phyloP scores from a whole-genome alignment of 2,113 vertebrate genomes.

The Alexandromys fortis region DNA sequence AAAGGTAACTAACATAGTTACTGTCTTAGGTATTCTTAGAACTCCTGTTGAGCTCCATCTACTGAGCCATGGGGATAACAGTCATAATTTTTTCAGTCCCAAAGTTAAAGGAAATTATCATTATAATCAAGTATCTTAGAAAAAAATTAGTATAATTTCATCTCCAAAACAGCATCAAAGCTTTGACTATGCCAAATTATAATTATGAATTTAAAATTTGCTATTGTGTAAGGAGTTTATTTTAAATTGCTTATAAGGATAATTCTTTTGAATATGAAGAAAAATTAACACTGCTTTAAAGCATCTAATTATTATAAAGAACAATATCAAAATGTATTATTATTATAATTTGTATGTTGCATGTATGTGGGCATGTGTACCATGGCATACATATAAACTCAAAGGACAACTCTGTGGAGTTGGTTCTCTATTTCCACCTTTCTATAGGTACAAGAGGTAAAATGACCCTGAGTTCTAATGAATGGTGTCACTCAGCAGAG shows the following conservation, averaged over 20 bases:
- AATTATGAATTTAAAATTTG: background rate
- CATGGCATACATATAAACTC: background rate
- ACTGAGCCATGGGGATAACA: background rate
- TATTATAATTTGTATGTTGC: background rate
- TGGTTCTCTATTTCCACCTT: no score
- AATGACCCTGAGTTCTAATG: background rate
- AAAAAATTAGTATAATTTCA: background rate
- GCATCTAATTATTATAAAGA: background rate
- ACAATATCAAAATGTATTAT: background rate
- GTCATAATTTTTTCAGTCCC: background rate
- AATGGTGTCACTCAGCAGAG: background rate
- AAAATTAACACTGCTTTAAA: background rate
- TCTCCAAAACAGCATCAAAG: background rate
- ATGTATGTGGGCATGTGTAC: background rate
- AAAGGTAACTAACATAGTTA: background rate
- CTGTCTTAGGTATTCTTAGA: background rate
- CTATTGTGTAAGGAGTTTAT: background rate
- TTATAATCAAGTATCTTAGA: background rate
- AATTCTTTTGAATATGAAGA: background rate
- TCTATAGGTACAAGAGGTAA: background rate
- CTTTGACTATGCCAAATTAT: background rate
- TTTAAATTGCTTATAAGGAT: background rate
- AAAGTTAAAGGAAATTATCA: background rate
- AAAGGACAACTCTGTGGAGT: background rate
- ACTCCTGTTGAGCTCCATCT: background rate